Percentiles rank a stretch among this genome's conserved stretches.
These are phyloP conservation scores for Pachydiplax longipennis DNA, from an alignment of 2,888 invertebrate species.

Conservation along the genomic window DNA sequence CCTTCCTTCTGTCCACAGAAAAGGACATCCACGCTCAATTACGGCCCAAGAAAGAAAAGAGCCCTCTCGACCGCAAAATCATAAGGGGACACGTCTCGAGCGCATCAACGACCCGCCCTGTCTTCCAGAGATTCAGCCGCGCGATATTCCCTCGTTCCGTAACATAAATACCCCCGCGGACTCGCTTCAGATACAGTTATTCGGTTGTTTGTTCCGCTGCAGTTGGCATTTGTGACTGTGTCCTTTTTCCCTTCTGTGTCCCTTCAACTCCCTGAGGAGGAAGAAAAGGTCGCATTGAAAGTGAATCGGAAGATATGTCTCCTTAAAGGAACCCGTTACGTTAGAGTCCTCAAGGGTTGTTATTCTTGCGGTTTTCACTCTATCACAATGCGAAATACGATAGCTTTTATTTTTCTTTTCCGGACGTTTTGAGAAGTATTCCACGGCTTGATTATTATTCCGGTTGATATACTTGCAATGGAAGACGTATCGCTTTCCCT, in stretches of 20 bases:
- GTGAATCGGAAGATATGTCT: not conserved
- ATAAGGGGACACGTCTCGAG: not conserved
- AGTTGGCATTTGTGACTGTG: not conserved
- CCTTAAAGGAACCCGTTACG: not conserved
- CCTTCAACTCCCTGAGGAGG: not conserved
- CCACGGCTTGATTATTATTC: not conserved
- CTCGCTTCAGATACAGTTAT: not conserved
- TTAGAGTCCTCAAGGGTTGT: not conserved
- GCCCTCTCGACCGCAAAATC: constrained; percentile 30
- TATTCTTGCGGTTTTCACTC: not conserved
- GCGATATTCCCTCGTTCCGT: not conserved
- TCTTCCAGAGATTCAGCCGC: not conserved
- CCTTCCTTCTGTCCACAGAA: not conserved
- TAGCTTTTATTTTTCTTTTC: not conserved
- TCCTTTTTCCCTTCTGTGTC: not conserved
- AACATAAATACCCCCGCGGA: not conserved
- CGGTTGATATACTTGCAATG: no score
- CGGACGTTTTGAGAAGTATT: not conserved
- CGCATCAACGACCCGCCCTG: not conserved
- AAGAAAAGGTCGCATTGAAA: not conserved
- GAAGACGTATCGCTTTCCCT: no score
- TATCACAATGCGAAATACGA: not conserved
- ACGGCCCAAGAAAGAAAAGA: not conserved
- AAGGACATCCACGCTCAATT: not conserved
- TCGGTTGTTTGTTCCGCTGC: not conserved